A percentile compares a stretch with the other conserved stretches of the same genome.
Conservation (phyloP, 2,888 invertebrate genomes). For the Stegana nigrithorax region DNA sequence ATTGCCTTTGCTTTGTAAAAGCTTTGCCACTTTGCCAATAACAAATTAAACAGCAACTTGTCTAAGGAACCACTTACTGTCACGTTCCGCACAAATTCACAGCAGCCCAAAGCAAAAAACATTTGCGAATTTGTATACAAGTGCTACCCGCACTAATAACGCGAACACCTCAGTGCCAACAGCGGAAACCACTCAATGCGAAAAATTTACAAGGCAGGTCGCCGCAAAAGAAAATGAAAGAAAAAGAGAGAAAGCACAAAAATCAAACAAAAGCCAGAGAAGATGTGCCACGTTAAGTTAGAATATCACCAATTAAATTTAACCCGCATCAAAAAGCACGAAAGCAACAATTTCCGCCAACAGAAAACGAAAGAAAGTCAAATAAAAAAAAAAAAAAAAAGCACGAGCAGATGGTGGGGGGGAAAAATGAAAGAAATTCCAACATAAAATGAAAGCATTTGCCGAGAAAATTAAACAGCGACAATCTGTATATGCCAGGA, state of each 20-base stretch:
- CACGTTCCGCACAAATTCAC: too few species aligned
- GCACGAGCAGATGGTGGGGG: not conserved
- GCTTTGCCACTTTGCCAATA: too few species aligned
- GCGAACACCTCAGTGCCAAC: not conserved
- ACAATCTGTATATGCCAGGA: not conserved
- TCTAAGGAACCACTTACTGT: too few species aligned
- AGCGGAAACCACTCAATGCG: too few species aligned
- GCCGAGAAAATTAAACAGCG: conserved; percentile 3
- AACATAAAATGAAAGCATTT: conserved; percentile 50
- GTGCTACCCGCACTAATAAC: too few species aligned
- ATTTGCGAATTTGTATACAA: too few species aligned
- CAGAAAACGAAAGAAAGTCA: conserved; percentile 27
- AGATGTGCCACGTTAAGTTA: conserved; percentile 25
- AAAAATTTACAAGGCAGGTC: not conserved
- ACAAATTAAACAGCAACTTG: too few species aligned
- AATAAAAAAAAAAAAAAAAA: not conserved
- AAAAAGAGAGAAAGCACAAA: too few species aligned
- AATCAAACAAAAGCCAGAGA: too few species aligned
- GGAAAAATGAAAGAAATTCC: conserved; percentile 40
- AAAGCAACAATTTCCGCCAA: conserved; percentile 56
- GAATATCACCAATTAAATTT: conserved; percentile 61
- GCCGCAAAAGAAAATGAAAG: not conserved
- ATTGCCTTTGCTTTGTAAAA: too few species aligned
- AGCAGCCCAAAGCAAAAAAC: too few species aligned
- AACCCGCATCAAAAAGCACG: conserved; percentile 64